Conservation (phyloP, 2,797 vertebrate species). For the Acanthopagrus latus region DNA sequence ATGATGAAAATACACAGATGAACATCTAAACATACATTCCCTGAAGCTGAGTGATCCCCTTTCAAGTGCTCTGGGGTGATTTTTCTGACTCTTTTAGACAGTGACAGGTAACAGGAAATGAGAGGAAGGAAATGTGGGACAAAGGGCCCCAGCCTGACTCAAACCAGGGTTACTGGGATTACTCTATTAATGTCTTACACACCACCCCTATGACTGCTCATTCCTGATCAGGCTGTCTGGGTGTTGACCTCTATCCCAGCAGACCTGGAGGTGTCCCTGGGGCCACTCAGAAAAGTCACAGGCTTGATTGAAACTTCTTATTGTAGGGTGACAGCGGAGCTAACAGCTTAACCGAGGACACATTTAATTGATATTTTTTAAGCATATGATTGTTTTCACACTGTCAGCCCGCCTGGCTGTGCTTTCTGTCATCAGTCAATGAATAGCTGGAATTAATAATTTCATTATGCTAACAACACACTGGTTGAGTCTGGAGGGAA, state of each 20-base stretch:
- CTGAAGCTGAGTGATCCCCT: not conserved
- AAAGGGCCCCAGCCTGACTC: not conserved
- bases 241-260: not conserved
- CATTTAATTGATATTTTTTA: not conserved
- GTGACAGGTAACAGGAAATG: not conserved
- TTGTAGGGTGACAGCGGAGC: not conserved
- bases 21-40: not conserved
- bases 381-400: not conserved
- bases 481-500: not conserved
- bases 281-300: not conserved
- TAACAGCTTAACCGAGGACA: not conserved
- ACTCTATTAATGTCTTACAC: not conserved
- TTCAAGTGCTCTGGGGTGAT: not conserved
- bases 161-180: not conserved
- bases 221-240: not conserved
- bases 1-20: slow-evolving; percentile 12
- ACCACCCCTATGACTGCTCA: not conserved
- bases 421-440: not conserved
- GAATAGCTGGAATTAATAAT: not conserved
- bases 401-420: not conserved
- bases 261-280: not conserved
- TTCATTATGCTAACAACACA: not conserved
- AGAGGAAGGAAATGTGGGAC: not conserved
- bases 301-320: not conserved
- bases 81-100: not conserved